These are phyloP conservation scores for Ophion ellenae DNA, from an alignment of 2,888 invertebrate genomes.

Conservation along the genomic window DNA sequence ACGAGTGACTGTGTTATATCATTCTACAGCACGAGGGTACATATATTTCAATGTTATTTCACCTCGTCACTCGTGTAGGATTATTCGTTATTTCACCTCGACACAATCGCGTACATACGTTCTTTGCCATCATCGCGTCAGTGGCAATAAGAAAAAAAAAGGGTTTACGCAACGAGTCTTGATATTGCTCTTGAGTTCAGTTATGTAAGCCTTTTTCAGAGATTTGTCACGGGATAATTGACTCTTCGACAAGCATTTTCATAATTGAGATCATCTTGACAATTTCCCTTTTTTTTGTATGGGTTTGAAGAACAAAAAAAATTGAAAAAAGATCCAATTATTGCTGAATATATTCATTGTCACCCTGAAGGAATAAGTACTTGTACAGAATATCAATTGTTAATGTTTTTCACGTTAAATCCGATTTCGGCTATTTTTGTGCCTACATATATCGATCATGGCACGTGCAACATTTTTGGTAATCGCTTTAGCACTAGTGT, in stretches of 20 bases:
- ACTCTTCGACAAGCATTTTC: not conserved
- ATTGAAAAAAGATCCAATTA: not conserved
- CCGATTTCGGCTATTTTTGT: no score
- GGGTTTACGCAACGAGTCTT: conserved; percentile 41
- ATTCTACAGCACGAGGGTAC: not conserved
- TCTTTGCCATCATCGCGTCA: conserved; percentile 42
- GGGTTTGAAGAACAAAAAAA: not conserved
- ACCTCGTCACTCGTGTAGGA: conserved; percentile 32
- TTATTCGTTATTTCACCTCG: conserved; percentile 45
- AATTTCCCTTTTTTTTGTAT: not conserved
- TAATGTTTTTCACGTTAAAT: no score
- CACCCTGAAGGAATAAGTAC: no score
- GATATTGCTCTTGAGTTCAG: not conserved
- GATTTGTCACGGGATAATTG: conserved; percentile 10
- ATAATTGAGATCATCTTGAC: not conserved
- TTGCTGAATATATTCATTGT: not conserved
- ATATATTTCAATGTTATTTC: conserved; percentile 35
- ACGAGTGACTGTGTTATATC: conserved; percentile 30
- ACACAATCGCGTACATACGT: conserved; percentile 25
- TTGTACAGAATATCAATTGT: no score
- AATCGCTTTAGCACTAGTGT: no score
- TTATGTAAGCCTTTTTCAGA: conserved; percentile 20
- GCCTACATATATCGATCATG: no score
- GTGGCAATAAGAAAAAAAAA: conserved; percentile 15
- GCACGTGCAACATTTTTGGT: no score